Conservation (phyloP, 2,113 vertebrate species). For the Craseonycteris thonglongyai region DNA sequence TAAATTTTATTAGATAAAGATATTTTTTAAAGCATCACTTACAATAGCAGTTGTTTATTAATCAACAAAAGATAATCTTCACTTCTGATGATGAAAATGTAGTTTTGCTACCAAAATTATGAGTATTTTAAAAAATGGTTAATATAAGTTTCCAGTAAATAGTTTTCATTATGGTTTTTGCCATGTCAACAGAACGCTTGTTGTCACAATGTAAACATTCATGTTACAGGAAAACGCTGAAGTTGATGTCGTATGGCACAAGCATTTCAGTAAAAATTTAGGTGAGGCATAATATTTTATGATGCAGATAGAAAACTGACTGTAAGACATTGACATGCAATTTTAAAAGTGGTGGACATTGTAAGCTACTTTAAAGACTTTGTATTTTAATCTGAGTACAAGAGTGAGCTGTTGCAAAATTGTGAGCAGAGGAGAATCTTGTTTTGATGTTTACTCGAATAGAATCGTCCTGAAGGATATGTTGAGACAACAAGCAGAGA, state of each 20-base stretch:
- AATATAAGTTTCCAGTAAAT: neutral
- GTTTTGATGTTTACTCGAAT: neutral
- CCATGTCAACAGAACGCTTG: neutral
- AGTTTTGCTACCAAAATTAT: neutral
- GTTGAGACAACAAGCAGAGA: neutral
- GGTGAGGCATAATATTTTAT: neutral
- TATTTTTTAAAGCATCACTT: neutral
- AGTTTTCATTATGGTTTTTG: neutral
- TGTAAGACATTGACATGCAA: neutral
- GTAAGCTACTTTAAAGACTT: neutral
- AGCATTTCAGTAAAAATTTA: constrained; percentile 43
- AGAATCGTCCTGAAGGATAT: neutral
- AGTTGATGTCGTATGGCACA: neutral
- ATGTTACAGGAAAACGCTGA: neutral
- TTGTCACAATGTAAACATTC: neutral
- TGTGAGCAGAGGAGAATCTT: neutral
- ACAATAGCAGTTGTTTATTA: neutral
- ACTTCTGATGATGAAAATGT: neutral
- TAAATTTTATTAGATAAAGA: neutral
- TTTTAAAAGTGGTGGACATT: neutral
- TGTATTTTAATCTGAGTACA: neutral
- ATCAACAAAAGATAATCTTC: neutral
- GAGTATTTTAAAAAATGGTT: neutral
- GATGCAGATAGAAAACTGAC: neutral
- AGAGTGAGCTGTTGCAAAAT: neutral